Conservation (phyloP, 2,797 vertebrate genomes). For the Tarsius wallacei region DNA sequence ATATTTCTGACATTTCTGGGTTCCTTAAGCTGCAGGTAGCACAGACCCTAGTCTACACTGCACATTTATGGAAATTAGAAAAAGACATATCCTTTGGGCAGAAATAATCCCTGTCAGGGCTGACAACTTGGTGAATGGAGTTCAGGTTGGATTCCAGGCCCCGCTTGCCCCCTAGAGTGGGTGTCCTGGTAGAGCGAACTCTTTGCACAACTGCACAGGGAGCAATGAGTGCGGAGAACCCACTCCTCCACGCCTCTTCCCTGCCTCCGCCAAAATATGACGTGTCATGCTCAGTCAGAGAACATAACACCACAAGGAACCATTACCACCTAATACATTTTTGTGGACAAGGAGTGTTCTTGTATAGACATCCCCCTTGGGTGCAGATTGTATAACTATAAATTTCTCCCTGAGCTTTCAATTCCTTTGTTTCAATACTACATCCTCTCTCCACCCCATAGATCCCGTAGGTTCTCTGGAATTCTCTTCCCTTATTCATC, state of each 20-base stretch:
- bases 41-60: background rate
- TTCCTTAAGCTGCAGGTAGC: background rate
- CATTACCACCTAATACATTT: conserved; percentile 92
- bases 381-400: conserved; percentile 86
- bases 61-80: background rate
- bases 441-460: conserved; percentile 66
- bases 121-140: background rate
- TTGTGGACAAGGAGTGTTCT: conserved; percentile 93
- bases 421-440: conserved; percentile 82
- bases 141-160: background rate
- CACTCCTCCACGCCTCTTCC: conserved; percentile 40
- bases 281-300: conserved; percentile 80
- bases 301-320: conserved; percentile 91
- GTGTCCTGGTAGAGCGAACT: background rate
- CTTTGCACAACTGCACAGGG: background rate
- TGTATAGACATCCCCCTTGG: conserved; percentile 90
- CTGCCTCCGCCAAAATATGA: conserved; percentile 64
- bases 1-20: conserved; percentile 48
- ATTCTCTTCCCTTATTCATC: conserved; percentile 77
- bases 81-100: background rate
- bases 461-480: conserved; percentile 80
- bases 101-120: background rate
- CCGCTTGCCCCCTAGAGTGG: accelerated
- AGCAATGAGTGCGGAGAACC: conserved; percentile 36
- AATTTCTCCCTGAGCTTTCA: conserved; percentile 91